Evolutionary conservation across 2,797 vertebrate genomes (phyloP), one percentile per base, ranked within the genome.

Genomic region (Alauda arvensis): DNA sequence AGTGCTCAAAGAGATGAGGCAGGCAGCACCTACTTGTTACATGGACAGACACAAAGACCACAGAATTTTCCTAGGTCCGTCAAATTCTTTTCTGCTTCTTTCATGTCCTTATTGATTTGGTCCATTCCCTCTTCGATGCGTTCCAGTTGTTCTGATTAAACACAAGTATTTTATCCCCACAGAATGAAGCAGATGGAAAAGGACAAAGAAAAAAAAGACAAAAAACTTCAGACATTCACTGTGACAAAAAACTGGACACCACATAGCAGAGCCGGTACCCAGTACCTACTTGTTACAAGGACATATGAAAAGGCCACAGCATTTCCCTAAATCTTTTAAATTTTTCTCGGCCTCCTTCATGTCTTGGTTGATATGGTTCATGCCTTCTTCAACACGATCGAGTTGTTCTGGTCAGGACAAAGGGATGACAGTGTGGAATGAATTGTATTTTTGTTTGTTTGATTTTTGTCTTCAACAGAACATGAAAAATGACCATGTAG

Each of bases 251-350:
- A 98, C 98, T 98, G 98, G 99, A 99, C 99, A 98, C 98, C 98
- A 99, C 98, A 99, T 97, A 99, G 98, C 97, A 98, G 97, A 97
- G 98, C 98, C 97, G 98, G 98, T 98, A 98, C 98, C 98, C 98
- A 99, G 98, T 99, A 99, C 99, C 99, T 99, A 99, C 99, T 99
- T 99, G 98, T 99, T 99, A 99, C 99, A 99, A 97, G 99, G 99
- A 99, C 99, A 99, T 98, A 99, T 99, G 99, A 99, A 99, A 98
- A 99, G 98, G 98, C 99, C 99, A 99, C 99, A 99, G 99, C 99
- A 99, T 98, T 99, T 99, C 98, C 99, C 99, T 99, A 99, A 99
- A 99, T 99, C 99, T 99, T 99, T 99, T 99, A 99, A 99, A 99
- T 99, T 99, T 99, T 99, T 99, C 98, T 99, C 99, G 94, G 99